Evolutionary conservation across 2,113 vertebrate genomes (phyloP).

Genomic region (Bucco capensis): DNA sequence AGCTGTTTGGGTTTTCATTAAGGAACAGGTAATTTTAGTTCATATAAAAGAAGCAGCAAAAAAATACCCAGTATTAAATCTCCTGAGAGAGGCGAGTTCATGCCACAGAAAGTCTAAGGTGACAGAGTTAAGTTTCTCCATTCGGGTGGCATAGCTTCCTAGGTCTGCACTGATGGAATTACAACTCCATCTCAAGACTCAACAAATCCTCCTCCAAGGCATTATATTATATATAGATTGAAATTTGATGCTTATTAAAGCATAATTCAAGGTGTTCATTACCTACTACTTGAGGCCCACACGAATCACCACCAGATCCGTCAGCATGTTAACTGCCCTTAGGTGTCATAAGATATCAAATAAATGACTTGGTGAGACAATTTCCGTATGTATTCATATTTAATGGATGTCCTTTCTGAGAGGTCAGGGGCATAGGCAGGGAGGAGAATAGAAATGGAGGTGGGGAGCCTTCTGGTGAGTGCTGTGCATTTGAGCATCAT

Average conservation of each 20-base stretch:
- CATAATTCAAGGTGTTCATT: neutral
- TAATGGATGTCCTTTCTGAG: neutral
- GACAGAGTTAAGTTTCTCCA: neutral
- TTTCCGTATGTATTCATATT: neutral
- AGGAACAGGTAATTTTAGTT: neutral
- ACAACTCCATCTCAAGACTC: neutral
- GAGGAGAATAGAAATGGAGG: neutral
- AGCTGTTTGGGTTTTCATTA: neutral
- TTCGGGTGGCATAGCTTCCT: neutral
- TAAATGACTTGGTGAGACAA: neutral
- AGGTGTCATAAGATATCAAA: slow-evolving; percentile 20
- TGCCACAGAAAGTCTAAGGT: neutral
- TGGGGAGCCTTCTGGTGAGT: neutral
- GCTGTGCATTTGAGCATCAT: rapidly evolving
- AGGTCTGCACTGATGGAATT: neutral
- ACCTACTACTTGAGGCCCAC: neutral
- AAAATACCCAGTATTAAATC: neutral
- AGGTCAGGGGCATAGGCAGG: neutral
- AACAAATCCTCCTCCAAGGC: neutral
- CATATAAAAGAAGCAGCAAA: neutral
- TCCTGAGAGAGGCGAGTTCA: neutral
- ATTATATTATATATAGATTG: neutral
- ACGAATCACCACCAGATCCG: neutral
- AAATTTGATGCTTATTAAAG: slow-evolving; percentile 20
- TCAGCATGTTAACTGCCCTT: neutral